These are phyloP conservation scores for Leontocebus nigricollis DNA, from an alignment of 2,797 vertebrate species.

Conservation along the genomic window DNA sequence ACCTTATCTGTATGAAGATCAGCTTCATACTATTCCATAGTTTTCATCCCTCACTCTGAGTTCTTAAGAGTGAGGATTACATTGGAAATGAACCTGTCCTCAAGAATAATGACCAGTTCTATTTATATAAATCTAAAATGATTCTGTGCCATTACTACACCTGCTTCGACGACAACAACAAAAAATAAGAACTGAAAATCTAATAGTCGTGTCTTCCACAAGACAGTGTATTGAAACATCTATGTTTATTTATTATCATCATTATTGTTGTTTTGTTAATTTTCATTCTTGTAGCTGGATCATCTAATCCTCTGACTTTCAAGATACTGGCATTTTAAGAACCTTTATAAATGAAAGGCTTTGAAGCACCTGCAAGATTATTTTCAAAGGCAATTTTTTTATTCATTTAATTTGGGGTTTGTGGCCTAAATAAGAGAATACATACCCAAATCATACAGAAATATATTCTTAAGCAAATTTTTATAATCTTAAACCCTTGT, in stretches of 20 bases:
- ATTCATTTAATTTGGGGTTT: slow-evolving; percentile 22
- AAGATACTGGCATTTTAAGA: slow-evolving; percentile 25
- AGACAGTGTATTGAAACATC: neutral
- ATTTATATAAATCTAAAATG: slow-evolving; percentile 38
- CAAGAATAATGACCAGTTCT: slow-evolving; percentile 24
- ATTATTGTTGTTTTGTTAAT: neutral
- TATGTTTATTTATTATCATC: neutral
- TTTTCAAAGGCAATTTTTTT: slow-evolving; percentile 38
- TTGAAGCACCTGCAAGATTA: neutral
- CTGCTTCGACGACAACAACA: neutral
- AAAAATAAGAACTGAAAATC: neutral
- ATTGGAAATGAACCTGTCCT: neutral
- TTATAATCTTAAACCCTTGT: slow-evolving; percentile 34
- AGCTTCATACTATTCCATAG: neutral
- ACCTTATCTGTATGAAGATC: neutral
- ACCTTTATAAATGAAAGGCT: slow-evolving; percentile 45
- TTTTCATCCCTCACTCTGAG: slow-evolving; percentile 6
- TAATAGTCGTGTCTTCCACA: neutral
- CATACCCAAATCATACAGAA: neutral
- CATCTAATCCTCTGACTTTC: neutral
- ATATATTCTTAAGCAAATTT: neutral
- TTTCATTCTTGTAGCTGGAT: slow-evolving; percentile 4
- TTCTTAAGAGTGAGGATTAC: neutral
- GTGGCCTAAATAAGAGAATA: neutral
- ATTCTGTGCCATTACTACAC: neutral